Evolutionary conservation across 2,113 vertebrate species (phyloP).

Genomic region (Amia ocellicauda): DNA sequence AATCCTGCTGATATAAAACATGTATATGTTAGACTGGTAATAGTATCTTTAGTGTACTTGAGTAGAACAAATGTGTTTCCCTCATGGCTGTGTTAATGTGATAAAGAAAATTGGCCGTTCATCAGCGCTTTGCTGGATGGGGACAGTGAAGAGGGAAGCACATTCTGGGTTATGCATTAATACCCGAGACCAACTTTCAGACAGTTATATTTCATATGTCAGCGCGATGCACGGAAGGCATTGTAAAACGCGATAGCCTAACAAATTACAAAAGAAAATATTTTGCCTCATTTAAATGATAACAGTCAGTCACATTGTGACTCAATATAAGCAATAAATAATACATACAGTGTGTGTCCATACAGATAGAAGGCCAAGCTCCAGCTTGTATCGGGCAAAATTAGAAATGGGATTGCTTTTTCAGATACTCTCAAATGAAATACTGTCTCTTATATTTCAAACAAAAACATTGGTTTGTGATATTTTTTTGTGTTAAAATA

Average conservation of each 20-base stretch:
- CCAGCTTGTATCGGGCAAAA: conserved; percentile 34
- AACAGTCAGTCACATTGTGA: conserved; percentile 70
- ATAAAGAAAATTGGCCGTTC: conserved; percentile 99
- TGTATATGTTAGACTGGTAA: conserved; percentile 99
- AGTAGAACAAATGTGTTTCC: conserved; percentile 99
- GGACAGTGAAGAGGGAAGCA: conserved; percentile 74
- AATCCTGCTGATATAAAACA: conserved; percentile 98
- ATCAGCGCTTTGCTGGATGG: conserved; percentile 85
- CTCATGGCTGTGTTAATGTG: conserved; percentile 95
- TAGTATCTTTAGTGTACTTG: conserved; percentile 99
- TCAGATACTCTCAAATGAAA: conserved; percentile 50
- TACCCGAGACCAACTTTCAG: conserved; percentile 73
- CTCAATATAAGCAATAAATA: conserved; percentile 41
- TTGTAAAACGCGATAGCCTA: conserved; percentile 86
- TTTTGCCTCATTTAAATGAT: conserved; percentile 90
- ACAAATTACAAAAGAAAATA: conserved; percentile 83
- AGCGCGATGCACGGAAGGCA: conserved; percentile 65
- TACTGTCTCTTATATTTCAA: too few relatives aligned
- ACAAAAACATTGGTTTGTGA: too few relatives aligned
- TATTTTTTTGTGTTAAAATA: too few relatives aligned
- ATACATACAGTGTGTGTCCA: conserved; percentile 33
- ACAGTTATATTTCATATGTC: conserved; percentile 80
- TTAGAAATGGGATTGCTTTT: conserved; percentile 39
- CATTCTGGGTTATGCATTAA: conserved; percentile 78
- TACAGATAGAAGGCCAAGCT: conserved; percentile 30